Base-by-base conservation (phyloP, 1,140 invertebrate genomes). In the Drosophila paulistorum region DNA sequence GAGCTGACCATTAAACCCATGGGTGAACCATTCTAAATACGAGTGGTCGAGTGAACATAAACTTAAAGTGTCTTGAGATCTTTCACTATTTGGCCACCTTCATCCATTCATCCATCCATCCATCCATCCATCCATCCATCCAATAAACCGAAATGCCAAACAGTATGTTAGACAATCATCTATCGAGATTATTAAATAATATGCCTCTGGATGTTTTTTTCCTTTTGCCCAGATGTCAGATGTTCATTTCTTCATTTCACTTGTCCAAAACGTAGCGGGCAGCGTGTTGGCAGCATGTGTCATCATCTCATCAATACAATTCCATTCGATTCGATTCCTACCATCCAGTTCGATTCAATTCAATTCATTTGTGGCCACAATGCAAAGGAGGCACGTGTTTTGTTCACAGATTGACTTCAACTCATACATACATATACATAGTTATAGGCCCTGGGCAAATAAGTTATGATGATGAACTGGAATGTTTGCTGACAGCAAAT, bases 1-100 rank as follows among this genome's bases (percentile, higher is more conserved):
- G 91, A 92, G 57, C 64, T 92, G 41, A 92, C 68, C 51, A 78
- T 92, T 7, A 91, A 91, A 71, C 91, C 91, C 17, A 73, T 90
- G 77, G 85, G 90, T 0, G 90, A 90, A 60, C 81, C 81, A 5
- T 90, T 90, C 26, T 90, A 57, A 57, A 13, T 13, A 13, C 37
- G 11, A 39, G 6, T 6, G 0, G 30, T 0, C 3, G 23, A 3
- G 23, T 30, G 0, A 30, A 30, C 30, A 30, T 6, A 30, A 30
- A 7, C 30, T 30, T 30, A 30, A 30, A 30, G 30, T 30, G 30
- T 1, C 6, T 30, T 30, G 30, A 30, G 3, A 30, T 30, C 30
- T 30, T 30, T 7, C 6, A 30, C 30, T 30, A 7, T 30, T 30
- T 7, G 30, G 30, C 30, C 30, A 2, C 45, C 23, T 51, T 1